Evolutionary conservation across 2,888 invertebrate species (phyloP).

Genomic region (Oasisia sp.): DNA sequence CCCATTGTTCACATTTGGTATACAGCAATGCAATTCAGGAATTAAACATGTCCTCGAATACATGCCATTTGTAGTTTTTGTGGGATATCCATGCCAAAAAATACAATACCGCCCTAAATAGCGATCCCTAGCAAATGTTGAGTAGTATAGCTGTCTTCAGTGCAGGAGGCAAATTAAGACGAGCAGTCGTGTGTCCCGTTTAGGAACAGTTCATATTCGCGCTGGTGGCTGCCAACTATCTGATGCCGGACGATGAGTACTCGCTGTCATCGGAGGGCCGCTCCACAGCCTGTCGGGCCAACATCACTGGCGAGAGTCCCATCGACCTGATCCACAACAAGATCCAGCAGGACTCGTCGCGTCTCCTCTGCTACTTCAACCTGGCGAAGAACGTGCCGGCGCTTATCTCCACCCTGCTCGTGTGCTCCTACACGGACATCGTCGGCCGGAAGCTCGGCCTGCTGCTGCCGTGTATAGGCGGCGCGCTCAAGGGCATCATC

Average conservation of each 20-base stretch:
- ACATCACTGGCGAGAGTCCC: not conserved
- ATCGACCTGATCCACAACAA: slow-evolving; percentile 5
- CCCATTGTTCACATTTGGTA: no score
- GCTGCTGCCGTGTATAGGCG: slow-evolving; percentile 24
- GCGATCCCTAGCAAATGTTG: no score
- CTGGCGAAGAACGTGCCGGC: slow-evolving; percentile 25
- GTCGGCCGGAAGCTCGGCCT: slow-evolving; percentile 26
- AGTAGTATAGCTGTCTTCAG: no score
- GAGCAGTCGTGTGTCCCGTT: not conserved
- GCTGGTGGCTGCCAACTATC: not conserved
- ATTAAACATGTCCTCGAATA: no score
- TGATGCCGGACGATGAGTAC: slow-evolving; percentile 13
- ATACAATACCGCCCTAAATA: no score
- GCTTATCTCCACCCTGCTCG: slow-evolving; percentile 25
- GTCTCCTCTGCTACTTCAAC: slow-evolving; percentile 22
- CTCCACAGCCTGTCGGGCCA: not conserved
- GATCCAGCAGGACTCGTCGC: slow-evolving; percentile 21
- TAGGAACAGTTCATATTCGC: slow-evolving; percentile 1
- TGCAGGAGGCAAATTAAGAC: no score
- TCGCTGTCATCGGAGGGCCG: not conserved
- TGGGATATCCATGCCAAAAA: no score
- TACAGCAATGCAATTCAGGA: no score
- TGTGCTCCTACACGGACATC: slow-evolving; percentile 25
- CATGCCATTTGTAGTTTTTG: no score
- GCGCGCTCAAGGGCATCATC: slow-evolving; percentile 19